A percentile compares a stretch with the other conserved stretches of the same genome.
These are phyloP conservation scores for Halyomorpha halys DNA, from an alignment of 1,140 invertebrate species.

Conservation along the genomic window DNA sequence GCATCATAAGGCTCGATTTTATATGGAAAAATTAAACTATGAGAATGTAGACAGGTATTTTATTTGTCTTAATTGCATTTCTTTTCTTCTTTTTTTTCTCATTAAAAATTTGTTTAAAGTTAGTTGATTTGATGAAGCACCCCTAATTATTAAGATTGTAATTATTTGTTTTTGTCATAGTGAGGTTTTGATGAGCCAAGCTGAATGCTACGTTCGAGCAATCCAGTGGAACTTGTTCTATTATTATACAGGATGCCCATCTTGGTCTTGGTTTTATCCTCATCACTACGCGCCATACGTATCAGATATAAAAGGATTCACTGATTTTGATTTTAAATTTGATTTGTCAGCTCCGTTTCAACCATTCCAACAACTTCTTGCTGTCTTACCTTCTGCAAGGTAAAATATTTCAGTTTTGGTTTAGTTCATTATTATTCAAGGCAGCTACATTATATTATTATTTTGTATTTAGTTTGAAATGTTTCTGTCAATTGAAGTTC, in stretches of 20 bases:
- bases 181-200: slow-evolving; percentile 67
- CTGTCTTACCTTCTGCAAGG: slow-evolving; percentile 74
- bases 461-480: too few relatives aligned
- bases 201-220: slow-evolving; percentile 76
- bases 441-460: too few relatives aligned
- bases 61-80: not conserved
- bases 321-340: slow-evolving; percentile 60
- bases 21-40: slow-evolving; percentile 48
- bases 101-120: too few relatives aligned
- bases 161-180: slow-evolving; percentile 37
- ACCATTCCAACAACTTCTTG: slow-evolving; percentile 90
- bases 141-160: too few relatives aligned
- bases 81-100: slow-evolving; percentile 19
- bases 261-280: slow-evolving; percentile 94
- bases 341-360: slow-evolving; percentile 79
- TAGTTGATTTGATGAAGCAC: too few relatives aligned
- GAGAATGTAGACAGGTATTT: slow-evolving; percentile 50
- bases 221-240: slow-evolving; percentile 96
- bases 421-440: too few relatives aligned
- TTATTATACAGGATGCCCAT: slow-evolving; percentile 91
- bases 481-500: too few relatives aligned
- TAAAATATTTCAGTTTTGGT: slow-evolving; percentile 13
- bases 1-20: slow-evolving; percentile 64
- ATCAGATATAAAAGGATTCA: slow-evolving; percentile 80
- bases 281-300: slow-evolving; percentile 94